Evolutionary conservation across 1,140 invertebrate species (phyloP), one percentile per base, ranked within the genome.

Genomic region (Calephelis nemesis): DNA sequence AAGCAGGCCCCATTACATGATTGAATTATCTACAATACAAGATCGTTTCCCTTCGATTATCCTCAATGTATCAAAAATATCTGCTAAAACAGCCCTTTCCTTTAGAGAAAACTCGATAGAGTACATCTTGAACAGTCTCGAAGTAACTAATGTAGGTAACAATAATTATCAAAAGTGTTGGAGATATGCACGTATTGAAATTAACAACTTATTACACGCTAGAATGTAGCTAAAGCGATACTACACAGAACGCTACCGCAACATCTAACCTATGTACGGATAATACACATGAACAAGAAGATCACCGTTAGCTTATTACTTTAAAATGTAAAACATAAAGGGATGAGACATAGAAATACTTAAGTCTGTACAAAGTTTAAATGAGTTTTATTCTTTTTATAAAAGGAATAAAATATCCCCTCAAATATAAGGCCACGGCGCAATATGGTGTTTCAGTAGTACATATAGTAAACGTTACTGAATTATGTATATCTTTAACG

Each of bases 1-100:
- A 71, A 70, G 62, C 71, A 73, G 74, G 67, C 68, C 70, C 70
- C 54, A 65, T 72, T 68, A 72, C 63, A 72, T 71, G 49, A 62
- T 68, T 68, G 52, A 67, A 74, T 80, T 80, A 81, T 79, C 78
- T 79, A 82, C 81, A 79, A 77, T 79, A 82, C 79, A 74, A 77
- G 81, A 82, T 84, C 82, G 85, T 91, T 91, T 88, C 88, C 85
- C 87, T 84, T 88, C 83, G 84, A 90, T 90, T 83, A 78, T 84
- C 79, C 84, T 85, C 87, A 88, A 84, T 84, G 88, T 91, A 90
- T 91, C 88, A 91, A 91, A 91, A 91, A 91, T 91, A 91, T 91
- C 84, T 88, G 88, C 88, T 87, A 85, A 88, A 88, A 91, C 81
- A 89, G 86, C 87, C 88, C 87, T 88, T 91, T 91, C 87, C 88